Evolutionary conservation across 2,797 vertebrate species (phyloP).

Genomic region (Scyliorhinus canicula): DNA sequence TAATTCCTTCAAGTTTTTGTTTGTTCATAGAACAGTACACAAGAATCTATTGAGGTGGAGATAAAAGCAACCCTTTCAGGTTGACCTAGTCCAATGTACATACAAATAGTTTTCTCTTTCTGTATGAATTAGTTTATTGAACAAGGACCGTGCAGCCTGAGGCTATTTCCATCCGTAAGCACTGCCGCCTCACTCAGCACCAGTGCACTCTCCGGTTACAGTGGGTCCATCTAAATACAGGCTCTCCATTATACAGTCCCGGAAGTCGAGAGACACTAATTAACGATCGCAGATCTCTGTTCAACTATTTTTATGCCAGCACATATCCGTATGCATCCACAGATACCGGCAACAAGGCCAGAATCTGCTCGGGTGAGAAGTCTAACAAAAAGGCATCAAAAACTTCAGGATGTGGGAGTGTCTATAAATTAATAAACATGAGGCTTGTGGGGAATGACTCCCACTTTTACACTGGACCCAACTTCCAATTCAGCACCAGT

Average conservation of each 20-base stretch:
- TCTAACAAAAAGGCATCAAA: not conserved
- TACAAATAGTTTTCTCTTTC: not conserved
- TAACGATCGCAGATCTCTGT: not conserved
- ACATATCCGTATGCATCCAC: not conserved
- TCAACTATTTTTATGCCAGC: not conserved
- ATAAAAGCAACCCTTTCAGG: not conserved
- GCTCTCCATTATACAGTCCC: not conserved
- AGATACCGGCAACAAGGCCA: not conserved
- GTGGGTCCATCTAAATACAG: not conserved
- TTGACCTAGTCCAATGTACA: not conserved
- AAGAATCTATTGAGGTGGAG: not conserved
- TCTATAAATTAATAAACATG: too few relatives aligned
- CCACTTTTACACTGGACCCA: not conserved
- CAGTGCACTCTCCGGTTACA: not conserved
- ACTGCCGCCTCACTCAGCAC: not conserved
- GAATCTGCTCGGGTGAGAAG: not conserved
- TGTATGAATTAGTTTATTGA: not conserved
- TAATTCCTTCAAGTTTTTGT: not conserved
- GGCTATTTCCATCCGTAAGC: not conserved
- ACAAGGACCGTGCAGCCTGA: not conserved
- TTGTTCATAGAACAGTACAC: not conserved
- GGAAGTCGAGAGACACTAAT: not conserved
- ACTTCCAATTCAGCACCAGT: not conserved
- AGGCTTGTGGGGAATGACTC: not conserved
- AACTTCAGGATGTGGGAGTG: not conserved